These are phyloP conservation scores for Tonatia bakeri DNA, from an alignment of 2,113 vertebrate genomes.

Conservation along the genomic window DNA sequence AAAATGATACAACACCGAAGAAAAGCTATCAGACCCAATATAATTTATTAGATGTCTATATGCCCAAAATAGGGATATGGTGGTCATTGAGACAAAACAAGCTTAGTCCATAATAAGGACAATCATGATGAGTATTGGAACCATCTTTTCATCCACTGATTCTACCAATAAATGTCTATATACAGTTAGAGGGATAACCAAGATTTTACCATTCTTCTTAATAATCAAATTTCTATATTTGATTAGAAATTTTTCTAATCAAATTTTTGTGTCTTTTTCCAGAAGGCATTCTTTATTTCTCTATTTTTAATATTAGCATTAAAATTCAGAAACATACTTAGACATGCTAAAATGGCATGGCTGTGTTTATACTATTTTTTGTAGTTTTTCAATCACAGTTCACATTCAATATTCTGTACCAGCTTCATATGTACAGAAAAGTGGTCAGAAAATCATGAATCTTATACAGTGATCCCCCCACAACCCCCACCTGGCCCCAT, in stretches of 20 bases:
- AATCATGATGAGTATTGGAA: neutral
- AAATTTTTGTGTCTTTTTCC: neutral
- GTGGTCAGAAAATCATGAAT: neutral
- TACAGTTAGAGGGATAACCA: neutral
- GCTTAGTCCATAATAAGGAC: neutral
- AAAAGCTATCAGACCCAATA: neutral
- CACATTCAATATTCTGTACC: neutral
- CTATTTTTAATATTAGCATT: neutral
- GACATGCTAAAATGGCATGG: neutral
- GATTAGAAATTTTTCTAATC: too few species aligned
- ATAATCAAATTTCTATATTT: slow-evolving; percentile 11
- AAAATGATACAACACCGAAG: neutral
- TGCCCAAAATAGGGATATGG: neutral
- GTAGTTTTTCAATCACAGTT: neutral
- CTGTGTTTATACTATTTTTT: neutral
- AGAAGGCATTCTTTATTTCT: slow-evolving; percentile 9
- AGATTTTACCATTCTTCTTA: neutral
- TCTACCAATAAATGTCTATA: neutral
- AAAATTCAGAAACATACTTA: slow-evolving; percentile 14
- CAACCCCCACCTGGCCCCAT: neutral
- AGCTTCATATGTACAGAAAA: neutral
- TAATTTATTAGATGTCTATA: neutral
- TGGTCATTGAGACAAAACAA: neutral
- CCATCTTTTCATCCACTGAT: neutral
- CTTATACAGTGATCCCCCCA: neutral